phyloP scores from a whole-genome alignment of 2,797 vertebrate species.

The Tenualosa ilisha region DNA sequence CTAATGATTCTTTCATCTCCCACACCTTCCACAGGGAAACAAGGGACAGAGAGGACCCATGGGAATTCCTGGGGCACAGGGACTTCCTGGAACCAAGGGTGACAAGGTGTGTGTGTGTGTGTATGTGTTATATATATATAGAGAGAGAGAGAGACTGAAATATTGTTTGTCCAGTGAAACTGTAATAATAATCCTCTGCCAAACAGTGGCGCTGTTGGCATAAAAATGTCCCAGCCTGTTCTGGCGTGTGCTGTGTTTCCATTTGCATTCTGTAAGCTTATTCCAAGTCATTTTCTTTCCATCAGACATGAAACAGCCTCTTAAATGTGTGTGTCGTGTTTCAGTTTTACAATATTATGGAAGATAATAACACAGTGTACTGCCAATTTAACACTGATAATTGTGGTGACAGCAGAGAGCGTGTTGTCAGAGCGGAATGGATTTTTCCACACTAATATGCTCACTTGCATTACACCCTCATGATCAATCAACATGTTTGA shows the following conservation, averaged over 20 bases:
- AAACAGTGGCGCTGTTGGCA: slow-evolving; percentile 71
- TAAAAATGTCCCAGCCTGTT: slow-evolving; percentile 38
- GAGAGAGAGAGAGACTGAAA: too few relatives aligned
- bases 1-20: neutral
- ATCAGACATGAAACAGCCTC: slow-evolving; percentile 49
- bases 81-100: slow-evolving; percentile 89
- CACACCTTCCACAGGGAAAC: slow-evolving; percentile 78
- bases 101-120: slow-evolving; percentile 80
- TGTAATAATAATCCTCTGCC: slow-evolving; percentile 46
- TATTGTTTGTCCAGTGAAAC: neutral
- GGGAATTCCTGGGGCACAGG: slow-evolving; percentile 89
- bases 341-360: slow-evolving; percentile 51
- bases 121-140: neutral
- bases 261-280: slow-evolving; percentile 29
- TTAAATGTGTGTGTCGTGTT: slow-evolving; percentile 55
- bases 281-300: slow-evolving; percentile 45
- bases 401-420: slow-evolving; percentile 39
- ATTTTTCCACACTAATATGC: neutral
- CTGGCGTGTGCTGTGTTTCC: slow-evolving; percentile 36
- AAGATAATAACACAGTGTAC: slow-evolving; percentile 49
- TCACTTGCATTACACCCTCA: slow-evolving; percentile 22
- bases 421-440: slow-evolving; percentile 46
- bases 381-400: slow-evolving; percentile 41
- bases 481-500: slow-evolving; percentile 36
- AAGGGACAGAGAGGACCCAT: slow-evolving; percentile 91